A percentile compares a stretch with the other conserved stretches of the same genome.
These are phyloP conservation scores for Aptenodytes patagonicus DNA, from an alignment of 2,113 vertebrate species.

Conservation along the genomic window DNA sequence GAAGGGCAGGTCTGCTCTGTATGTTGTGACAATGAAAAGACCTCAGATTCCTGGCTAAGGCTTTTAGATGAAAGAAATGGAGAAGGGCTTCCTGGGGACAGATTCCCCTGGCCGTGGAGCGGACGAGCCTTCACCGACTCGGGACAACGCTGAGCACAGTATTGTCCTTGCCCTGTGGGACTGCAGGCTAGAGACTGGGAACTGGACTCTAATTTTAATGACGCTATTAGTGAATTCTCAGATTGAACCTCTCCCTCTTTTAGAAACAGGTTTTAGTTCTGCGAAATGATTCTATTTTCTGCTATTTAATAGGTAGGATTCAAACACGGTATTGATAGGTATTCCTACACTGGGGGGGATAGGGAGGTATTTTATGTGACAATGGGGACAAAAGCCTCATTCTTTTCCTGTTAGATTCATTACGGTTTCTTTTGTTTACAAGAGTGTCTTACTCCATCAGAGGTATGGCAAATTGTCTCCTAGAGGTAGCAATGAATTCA, in stretches of 20 bases:
- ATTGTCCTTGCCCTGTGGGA: not conserved
- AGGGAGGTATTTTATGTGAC: slow-evolving; percentile 65
- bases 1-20: slow-evolving; percentile 3
- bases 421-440: slow-evolving; percentile 58
- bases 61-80: not conserved
- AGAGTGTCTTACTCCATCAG: slow-evolving; percentile 38
- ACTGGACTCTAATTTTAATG: not conserved
- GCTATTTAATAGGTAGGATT: not conserved
- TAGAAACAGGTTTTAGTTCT: slow-evolving; percentile 19
- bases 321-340: slow-evolving; percentile 51
- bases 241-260: slow-evolving; percentile 32
- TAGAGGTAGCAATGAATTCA: slow-evolving; percentile 71
- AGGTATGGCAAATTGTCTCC: slow-evolving; percentile 44
- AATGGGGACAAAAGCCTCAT: slow-evolving; percentile 56
- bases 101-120: not conserved
- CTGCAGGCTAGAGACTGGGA: not conserved
- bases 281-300: not conserved
- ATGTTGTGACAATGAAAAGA: not conserved
- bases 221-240: not conserved
- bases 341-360: not conserved
- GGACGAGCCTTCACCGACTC: not conserved
- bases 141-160: fast-evolving
- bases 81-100: not conserved
- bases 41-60: not conserved
- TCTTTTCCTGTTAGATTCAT: slow-evolving; percentile 64